These are phyloP conservation scores for Anser cygnoides DNA, from an alignment of 2,113 vertebrate genomes.

Conservation along the genomic window DNA sequence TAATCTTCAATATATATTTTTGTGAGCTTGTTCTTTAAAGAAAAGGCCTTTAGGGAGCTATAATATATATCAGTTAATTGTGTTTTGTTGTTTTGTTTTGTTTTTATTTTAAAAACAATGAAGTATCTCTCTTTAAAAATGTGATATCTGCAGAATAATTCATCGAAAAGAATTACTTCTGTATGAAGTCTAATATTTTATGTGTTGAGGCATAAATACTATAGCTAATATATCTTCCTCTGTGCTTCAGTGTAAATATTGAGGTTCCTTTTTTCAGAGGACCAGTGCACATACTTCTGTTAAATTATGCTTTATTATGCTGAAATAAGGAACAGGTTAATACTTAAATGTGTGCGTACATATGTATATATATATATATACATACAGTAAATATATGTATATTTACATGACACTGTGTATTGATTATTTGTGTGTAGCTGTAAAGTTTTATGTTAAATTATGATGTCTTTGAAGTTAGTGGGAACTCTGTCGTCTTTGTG, in stretches of 20 bases:
- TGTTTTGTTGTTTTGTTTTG: not conserved
- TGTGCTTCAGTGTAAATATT: not conserved
- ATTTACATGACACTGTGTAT: not conserved
- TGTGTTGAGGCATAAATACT: not conserved
- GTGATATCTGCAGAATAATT: not conserved
- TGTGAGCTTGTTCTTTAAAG: not conserved
- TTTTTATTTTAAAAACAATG: not conserved
- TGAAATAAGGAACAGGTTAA: not conserved
- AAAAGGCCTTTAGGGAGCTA: not conserved
- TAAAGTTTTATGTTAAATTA: not conserved
- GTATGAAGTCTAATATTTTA: not conserved
- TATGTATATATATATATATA: too few species aligned
- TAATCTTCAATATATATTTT: not conserved
- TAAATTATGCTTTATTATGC: not conserved
- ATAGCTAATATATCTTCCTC: not conserved
- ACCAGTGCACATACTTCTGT: not conserved
- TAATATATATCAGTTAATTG: not conserved
- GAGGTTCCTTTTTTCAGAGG: not conserved
- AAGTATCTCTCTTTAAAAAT: not conserved
- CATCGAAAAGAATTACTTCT: not conserved
- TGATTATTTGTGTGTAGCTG: not conserved
- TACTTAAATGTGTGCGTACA: not conserved
- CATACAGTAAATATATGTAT: fast-evolving
- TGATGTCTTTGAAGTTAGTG: not conserved
- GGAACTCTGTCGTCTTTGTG: not conserved